A percentile compares a stretch with the other conserved stretches of the same genome.
Evolutionary conservation across 2,888 invertebrate species (phyloP).

Genomic region (Reticulitermes lucifugus): DNA sequence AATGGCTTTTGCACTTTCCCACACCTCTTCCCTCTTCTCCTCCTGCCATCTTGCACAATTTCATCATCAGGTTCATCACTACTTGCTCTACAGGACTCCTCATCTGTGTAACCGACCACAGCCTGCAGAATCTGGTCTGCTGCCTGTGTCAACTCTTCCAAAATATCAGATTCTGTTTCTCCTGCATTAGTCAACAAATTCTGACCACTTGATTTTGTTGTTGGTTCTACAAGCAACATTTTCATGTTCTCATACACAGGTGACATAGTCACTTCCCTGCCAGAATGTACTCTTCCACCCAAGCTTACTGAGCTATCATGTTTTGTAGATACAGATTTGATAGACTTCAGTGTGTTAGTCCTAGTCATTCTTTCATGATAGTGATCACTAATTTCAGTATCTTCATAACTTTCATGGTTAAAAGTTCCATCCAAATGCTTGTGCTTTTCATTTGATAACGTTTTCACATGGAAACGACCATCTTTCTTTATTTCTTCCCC

Average conservation of each 20-base stretch:
- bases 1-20: slow-evolving; percentile 19
- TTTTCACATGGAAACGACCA: neutral
- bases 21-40: slow-evolving; percentile 53
- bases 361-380: neutral
- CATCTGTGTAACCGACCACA: slow-evolving; percentile 68
- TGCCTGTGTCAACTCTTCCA: slow-evolving; percentile 70
- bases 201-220: slow-evolving; percentile 10
- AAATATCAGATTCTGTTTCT: slow-evolving; percentile 58
- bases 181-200: neutral
- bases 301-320: slow-evolving; percentile 24
- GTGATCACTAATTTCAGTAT: neutral
- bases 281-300: neutral
- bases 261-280: neutral
- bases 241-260: slow-evolving; percentile 46
- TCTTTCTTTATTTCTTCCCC: slow-evolving; percentile 5
- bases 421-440: neutral
- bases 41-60: slow-evolving; percentile 60
- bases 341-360: neutral
- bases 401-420: neutral
- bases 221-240: neutral
- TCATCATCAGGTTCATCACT: slow-evolving; percentile 61
- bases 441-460: neutral
- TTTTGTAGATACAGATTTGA: neutral
- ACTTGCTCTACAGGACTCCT: slow-evolving; percentile 60
- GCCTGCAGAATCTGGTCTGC: slow-evolving; percentile 72